phyloP scores from a whole-genome alignment of 2,797 vertebrate genomes.

The Lithobates pipiens region DNA sequence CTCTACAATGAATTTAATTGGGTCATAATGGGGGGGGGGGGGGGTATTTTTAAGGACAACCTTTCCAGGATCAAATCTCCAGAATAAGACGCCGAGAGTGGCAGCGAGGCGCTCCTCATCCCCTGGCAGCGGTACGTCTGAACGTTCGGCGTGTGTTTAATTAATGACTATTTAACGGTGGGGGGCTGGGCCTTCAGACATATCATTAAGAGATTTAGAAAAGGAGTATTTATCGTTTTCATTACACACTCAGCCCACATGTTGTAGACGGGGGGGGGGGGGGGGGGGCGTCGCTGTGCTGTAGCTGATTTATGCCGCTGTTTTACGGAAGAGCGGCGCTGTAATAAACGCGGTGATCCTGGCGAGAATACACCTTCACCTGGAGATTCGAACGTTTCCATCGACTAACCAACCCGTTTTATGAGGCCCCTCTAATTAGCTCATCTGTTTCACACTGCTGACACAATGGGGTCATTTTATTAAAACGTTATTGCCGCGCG shows the following conservation, averaged over 20 bases:
- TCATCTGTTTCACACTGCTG: conserved; percentile 45
- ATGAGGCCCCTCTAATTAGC: conserved; percentile 53
- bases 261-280: neutral
- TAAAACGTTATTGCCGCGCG: conserved; percentile 34
- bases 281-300: neutral
- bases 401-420: conserved; percentile 34
- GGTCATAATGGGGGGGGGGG: too few species aligned
- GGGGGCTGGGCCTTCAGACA: neutral
- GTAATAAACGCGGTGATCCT: conserved; percentile 14
- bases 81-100: too few species aligned
- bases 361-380: conserved; percentile 44
- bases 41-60: too few species aligned
- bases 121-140: neutral
- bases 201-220: neutral
- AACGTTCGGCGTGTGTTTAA: neutral
- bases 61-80: too few species aligned
- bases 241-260: conserved; percentile 12
- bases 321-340: neutral
- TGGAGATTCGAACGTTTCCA: conserved; percentile 25
- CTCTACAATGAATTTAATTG: too few species aligned
- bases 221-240: conserved; percentile 42
- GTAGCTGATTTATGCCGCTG: conserved; percentile 16
- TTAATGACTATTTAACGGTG: neutral
- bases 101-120: too few species aligned
- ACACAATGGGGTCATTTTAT: conserved; percentile 57